Base-by-base conservation (phyloP, 2,888 invertebrate genomes). In the Hymenopus coronatus region DNA sequence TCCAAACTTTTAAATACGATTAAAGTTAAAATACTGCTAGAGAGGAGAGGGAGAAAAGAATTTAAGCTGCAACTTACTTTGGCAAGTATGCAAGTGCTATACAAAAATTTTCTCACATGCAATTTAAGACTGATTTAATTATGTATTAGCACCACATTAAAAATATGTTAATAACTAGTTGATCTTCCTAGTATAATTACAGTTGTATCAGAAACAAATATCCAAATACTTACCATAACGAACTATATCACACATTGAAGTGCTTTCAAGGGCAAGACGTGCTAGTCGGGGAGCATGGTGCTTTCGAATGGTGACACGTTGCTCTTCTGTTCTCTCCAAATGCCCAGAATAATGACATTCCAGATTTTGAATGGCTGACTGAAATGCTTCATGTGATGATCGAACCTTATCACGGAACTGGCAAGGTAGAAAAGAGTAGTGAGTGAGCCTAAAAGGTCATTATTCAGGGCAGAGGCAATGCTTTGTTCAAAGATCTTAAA, bases 211-310 rank as follows among this genome's bases (percentile, higher is more conserved):
- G n/a, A 9, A 54, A 40, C 9, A 40, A 30, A 81, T 54, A 25
- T 27, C 12, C 30, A 88, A 46, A 20, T 28, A 84, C 88, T 88
- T 88, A 90, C 98, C 98, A 92, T 96, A 96, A 91, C 96, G 94
- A 0, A 97, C 95, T 89, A 96, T 94, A 92, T 98, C 98, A 90
- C 96, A 96, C 92, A 98, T 95, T 0, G 97, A 97, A 0, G 97
- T 97, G 90, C 97, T 97, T 92, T 98, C 98, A 40, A 98, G 93
- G 3, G 97, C 97, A 20, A 97, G 93, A 83, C 97, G 95, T 1
- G 98, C 98, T 90, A 98, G 95, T 88, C 95, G 94, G 0, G 98
- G 98, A 0, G 98, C 97, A 92, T 97, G 94, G 92, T 95, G 95
- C 93, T 97, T 97, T 89, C 97, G 94, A 82, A 97, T 96, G 30